phyloP scores from a whole-genome alignment of 2,113 vertebrate genomes.

The Phylloscopus trochiloides region DNA sequence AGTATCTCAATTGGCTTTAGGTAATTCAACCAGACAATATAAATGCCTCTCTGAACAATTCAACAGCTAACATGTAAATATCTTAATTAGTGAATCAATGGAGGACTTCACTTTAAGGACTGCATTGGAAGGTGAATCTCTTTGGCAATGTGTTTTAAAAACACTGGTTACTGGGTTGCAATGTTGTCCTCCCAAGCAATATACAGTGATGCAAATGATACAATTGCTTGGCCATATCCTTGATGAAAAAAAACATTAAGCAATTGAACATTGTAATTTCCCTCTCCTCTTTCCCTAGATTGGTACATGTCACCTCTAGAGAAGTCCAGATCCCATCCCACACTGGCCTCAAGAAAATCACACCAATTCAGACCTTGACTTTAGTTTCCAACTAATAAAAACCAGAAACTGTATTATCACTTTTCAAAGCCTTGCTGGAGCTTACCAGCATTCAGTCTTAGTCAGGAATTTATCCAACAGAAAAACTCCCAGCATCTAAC shows the following conservation, averaged over 20 bases:
- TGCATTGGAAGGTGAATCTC: not conserved
- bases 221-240: not conserved
- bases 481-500: not conserved
- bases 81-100: not conserved
- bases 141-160: not conserved
- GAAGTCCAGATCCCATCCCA: not conserved
- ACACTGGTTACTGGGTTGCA: not conserved
- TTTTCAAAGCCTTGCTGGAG: not conserved
- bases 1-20: not conserved
- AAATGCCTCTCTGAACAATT: not conserved
- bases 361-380: not conserved
- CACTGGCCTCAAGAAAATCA: not conserved
- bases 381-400: not conserved
- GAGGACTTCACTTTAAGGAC: not conserved
- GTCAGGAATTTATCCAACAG: not conserved
- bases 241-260: not conserved
- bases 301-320: accelerated
- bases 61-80: not conserved
- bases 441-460: not conserved
- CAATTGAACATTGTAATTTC: not conserved
- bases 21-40: not conserved
- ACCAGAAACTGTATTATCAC: not conserved
- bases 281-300: not conserved
- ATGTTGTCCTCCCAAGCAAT: not conserved
- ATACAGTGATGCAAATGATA: not conserved